phyloP scores from a whole-genome alignment of 1,140 invertebrate genomes.

The Andrena cerasifolii region DNA sequence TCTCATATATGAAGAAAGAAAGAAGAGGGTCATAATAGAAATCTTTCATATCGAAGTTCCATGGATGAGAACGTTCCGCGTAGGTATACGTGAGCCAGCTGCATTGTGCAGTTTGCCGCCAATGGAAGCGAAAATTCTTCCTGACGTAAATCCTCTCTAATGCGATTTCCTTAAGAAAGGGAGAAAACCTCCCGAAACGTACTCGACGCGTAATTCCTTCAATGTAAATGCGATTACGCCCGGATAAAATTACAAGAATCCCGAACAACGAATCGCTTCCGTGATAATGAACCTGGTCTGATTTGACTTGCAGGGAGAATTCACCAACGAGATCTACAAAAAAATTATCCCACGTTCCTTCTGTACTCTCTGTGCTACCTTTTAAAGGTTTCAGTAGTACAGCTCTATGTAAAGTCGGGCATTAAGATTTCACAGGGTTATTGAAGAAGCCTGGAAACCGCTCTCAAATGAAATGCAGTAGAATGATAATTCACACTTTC shows the following conservation, averaged over 20 bases:
- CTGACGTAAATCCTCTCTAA: conserved; percentile 20
- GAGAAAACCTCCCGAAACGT: conserved; percentile 3
- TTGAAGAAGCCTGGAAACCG: too few relatives aligned
- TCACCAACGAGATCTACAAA: too few relatives aligned
- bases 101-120: conserved; percentile 38
- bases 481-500: too few relatives aligned
- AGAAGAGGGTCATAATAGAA: conserved; percentile 37
- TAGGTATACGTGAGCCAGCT: neutral
- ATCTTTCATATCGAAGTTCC: conserved; percentile 35
- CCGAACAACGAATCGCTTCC: too few relatives aligned
- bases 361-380: too few relatives aligned
- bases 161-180: conserved; percentile 20
- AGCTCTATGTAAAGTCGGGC: too few relatives aligned
- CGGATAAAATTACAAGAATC: neutral
- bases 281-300: too few relatives aligned
- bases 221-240: conserved; percentile 19
- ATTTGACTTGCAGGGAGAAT: too few relatives aligned
- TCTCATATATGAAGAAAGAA: conserved; percentile 28
- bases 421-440: too few relatives aligned
- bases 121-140: conserved; percentile 34
- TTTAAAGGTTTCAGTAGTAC: too few relatives aligned
- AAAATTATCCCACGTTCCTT: too few relatives aligned
- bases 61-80: conserved; percentile 23
- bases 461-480: too few relatives aligned
- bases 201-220: neutral